Conservation (phyloP, 2,113 vertebrate genomes). For the Clinocottus analis region DNA sequence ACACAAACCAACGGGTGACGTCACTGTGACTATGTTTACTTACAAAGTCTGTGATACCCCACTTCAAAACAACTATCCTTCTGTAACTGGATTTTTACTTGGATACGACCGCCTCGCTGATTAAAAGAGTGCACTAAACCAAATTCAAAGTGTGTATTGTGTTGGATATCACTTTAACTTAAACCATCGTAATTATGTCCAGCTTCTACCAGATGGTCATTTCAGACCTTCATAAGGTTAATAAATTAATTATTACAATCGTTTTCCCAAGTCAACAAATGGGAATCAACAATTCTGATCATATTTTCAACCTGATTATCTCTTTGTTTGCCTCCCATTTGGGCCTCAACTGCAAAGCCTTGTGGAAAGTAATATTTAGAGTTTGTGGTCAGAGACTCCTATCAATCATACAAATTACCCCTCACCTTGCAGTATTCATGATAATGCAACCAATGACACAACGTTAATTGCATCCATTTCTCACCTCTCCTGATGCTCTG, state of each 20-base stretch:
- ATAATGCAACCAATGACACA: slow-evolving; percentile 71
- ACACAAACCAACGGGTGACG: too few species aligned
- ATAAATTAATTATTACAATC: neutral
- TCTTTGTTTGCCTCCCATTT: slow-evolving; percentile 18
- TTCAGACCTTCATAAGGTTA: neutral
- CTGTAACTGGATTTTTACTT: neutral
- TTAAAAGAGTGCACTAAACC: neutral
- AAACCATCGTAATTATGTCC: neutral
- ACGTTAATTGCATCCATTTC: slow-evolving; percentile 71
- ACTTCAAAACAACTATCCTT: neutral
- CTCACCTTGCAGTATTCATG: slow-evolving; percentile 77
- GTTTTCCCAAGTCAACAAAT: neutral
- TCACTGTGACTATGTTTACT: neutral
- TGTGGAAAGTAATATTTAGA: slow-evolving; percentile 51
- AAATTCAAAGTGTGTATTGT: neutral
- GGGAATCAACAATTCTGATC: slow-evolving; percentile 1
- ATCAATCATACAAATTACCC: slow-evolving; percentile 76
- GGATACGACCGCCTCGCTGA: neutral
- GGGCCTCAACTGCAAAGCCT: slow-evolving; percentile 15
- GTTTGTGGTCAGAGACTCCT: slow-evolving; percentile 48
- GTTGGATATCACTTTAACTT: neutral
- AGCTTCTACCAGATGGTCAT: neutral
- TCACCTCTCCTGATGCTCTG: slow-evolving; percentile 62
- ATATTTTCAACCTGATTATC: slow-evolving; percentile 9
- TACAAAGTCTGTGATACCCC: neutral